Evolutionary conservation across 2,113 vertebrate genomes (phyloP).

Genomic region (Glaucomys volans): DNA sequence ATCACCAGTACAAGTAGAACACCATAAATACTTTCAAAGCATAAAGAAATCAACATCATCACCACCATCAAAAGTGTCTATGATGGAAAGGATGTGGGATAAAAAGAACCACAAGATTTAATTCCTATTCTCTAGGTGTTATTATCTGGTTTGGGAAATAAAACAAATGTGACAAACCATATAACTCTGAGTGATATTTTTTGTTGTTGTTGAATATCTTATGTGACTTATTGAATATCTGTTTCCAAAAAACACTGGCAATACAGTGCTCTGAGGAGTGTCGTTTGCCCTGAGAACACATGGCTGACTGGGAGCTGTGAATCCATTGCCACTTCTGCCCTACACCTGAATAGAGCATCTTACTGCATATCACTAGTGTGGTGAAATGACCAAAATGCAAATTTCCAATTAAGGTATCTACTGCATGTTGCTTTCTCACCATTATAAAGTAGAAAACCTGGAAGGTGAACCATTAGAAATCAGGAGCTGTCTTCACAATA

Average conservation of each 20-base stretch:
- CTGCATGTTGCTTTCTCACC: background rate
- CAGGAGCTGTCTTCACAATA: background rate
- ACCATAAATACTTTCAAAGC: background rate
- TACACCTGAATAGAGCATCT: background rate
- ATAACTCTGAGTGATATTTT: background rate
- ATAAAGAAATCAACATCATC: background rate
- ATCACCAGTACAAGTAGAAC: constrained; percentile 2
- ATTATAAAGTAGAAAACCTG: background rate
- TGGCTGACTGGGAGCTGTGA: background rate
- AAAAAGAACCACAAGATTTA: background rate
- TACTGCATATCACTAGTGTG: background rate
- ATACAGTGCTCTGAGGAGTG: too few relatives aligned
- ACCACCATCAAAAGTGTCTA: background rate
- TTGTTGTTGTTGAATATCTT: background rate
- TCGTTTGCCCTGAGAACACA: background rate
- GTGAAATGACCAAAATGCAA: background rate
- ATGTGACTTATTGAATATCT: background rate
- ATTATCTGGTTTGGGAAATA: background rate
- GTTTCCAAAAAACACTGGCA: background rate
- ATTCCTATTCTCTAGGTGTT: background rate
- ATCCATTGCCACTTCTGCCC: background rate
- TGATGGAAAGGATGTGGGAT: background rate
- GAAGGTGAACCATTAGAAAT: background rate
- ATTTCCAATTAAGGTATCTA: background rate
- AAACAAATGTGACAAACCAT: background rate